Conservation (phyloP, 2,797 vertebrate genomes). For the Antennarius maculatus region DNA sequence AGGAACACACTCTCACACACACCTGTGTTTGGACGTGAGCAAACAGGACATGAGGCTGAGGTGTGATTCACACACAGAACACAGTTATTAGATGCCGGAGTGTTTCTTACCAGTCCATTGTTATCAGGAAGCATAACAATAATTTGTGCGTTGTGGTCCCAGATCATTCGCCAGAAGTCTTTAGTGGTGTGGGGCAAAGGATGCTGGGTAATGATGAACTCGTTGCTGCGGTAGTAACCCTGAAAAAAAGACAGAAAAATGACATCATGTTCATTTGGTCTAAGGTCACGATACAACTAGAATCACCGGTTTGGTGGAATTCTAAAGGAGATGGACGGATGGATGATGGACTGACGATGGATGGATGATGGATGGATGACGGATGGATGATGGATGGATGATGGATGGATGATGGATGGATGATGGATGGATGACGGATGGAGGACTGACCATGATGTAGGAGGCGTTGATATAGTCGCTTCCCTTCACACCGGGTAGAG, state of each 20-base stretch:
- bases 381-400: no score
- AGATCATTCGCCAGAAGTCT: constrained; percentile 98
- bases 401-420: no score
- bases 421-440: no score
- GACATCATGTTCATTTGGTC: not conserved
- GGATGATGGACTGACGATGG: no score
- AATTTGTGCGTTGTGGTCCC: constrained; percentile 96
- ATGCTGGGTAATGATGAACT: constrained; percentile 96
- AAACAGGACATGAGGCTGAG: no score
- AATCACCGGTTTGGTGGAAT: no score
- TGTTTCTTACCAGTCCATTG: constrained; percentile 88
- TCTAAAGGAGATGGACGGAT: no score
- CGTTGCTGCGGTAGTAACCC: constrained; percentile 93
- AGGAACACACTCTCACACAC: not conserved
- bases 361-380: constrained; percentile 12
- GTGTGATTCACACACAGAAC: constrained; percentile 5
- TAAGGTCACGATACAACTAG: not conserved
- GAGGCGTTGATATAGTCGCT: constrained; percentile 97
- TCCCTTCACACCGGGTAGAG: constrained; percentile 92
- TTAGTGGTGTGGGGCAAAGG: constrained; percentile 96
- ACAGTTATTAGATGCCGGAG: not conserved
- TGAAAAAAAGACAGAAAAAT: constrained; percentile 51
- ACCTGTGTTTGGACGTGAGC: not conserved
- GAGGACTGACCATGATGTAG: constrained; percentile 91
- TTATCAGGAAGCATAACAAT: constrained; percentile 95